Evolutionary conservation across 2,888 invertebrate species (phyloP).

Genomic region (Ophion obscuratus): DNA sequence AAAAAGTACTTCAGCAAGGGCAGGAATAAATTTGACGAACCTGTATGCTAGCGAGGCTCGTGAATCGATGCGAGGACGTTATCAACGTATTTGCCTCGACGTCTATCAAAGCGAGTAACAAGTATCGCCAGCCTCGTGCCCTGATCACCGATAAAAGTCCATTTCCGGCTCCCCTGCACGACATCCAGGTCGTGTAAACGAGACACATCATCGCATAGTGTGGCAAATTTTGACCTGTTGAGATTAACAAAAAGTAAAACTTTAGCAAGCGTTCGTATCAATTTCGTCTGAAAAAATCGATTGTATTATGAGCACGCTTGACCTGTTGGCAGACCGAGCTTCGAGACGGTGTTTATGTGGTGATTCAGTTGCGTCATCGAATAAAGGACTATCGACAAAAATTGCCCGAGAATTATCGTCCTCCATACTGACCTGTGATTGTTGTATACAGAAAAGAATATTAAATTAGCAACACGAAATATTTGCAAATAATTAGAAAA

Average conservation of each 20-base stretch:
- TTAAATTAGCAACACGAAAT: background rate
- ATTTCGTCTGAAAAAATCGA: background rate
- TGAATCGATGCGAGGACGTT: conserved; percentile 92
- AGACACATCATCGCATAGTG: conserved; percentile 92
- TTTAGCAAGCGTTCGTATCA: background rate
- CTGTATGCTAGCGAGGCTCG: conserved; percentile 90
- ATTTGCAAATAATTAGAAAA: background rate
- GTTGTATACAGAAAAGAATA: conserved; percentile 17
- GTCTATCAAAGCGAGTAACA: conserved; percentile 91
- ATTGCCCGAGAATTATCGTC: conserved; percentile 90
- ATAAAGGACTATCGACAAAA: conserved; percentile 91
- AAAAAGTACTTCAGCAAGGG: background rate
- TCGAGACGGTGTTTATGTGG: conserved; percentile 87
- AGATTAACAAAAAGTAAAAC: conserved; percentile 8
- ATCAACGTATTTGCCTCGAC: conserved; percentile 95
- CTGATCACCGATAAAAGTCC: conserved; percentile 88
- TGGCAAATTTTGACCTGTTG: conserved; percentile 90
- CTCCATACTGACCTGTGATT: conserved; percentile 89
- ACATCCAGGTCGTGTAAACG: conserved; percentile 91
- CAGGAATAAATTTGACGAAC: conserved; percentile 79
- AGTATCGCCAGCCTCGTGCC: conserved; percentile 91
- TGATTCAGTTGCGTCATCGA: conserved; percentile 91
- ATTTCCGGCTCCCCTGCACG: conserved; percentile 88
- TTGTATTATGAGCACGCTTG: conserved; percentile 56
- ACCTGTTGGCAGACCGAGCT: conserved; percentile 91